Evolutionary conservation across 2,113 vertebrate genomes (phyloP), one percentile per base, ranked within the genome.

Genomic region (Chaetura pelagica): DNA sequence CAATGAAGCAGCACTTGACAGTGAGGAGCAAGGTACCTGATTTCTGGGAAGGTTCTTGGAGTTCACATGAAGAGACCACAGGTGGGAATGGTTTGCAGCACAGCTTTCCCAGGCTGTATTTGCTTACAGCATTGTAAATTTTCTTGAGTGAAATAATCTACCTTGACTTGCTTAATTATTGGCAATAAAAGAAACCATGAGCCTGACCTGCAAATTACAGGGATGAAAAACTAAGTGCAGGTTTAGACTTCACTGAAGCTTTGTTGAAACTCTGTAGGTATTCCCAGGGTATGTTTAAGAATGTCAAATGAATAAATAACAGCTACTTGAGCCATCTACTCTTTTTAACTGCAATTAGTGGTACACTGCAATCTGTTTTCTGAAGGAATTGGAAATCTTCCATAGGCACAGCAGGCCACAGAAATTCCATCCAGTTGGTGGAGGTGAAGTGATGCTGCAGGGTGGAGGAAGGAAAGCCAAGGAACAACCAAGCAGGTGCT

Each of bases 271-370:
- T 80, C 94, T 75, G 79, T 75, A 73, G 93, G 92, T 93, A 94
- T 87, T 93, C 68, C 22, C 77, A 92, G 46, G 87, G 35, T 97
- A 42, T 96, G 88, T 88, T 96, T 97, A 96, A 97, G 76, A 78
- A 68, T 94, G 90, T 93, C 96, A 92, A 61, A 90, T 87, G 57
- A 74, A 94, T 97, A 96, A 96, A 95, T 96, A 96, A 89, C 90
- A 95, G 85, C 73, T 93, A 64, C 76, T 90, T 55, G 79, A 94
- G 66, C 83, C 89, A 73, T 89, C 76, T 86, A 72, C 27, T 90
- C 68, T 58, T 90, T 93, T 90, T 89, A 90, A 93, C 90, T 90
- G 66, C 83, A 95, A 90, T 96, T 96, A 96, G 73, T 93, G 61
- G 76, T 95, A 52, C 76, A 58, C 83, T 92, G 73, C 88, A 96